Evolutionary conservation across 2,113 vertebrate species (phyloP).

Genomic region (Galemys pyrenaicus): DNA sequence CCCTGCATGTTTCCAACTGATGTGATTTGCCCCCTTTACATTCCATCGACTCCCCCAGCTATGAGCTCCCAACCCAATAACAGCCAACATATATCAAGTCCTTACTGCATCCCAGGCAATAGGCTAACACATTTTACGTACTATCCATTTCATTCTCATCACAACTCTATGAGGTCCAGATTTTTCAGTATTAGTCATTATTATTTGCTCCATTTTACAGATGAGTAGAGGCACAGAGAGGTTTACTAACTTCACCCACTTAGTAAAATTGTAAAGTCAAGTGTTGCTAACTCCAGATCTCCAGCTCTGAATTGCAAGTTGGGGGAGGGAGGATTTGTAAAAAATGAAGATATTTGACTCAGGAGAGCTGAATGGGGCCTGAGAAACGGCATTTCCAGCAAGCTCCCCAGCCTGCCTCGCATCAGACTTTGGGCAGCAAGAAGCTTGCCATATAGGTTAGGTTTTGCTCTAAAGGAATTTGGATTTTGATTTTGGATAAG

Average conservation of each 20-base stretch:
- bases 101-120: background rate
- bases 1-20: background rate
- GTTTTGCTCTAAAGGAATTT: background rate
- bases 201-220: background rate
- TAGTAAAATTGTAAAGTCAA: background rate
- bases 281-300: background rate
- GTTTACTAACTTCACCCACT: background rate
- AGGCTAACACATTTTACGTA: background rate
- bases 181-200: background rate
- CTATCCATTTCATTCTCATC: background rate
- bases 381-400: background rate
- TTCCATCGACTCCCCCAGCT: background rate
- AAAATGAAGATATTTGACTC: slow-evolving; percentile 2
- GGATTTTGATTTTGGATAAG: background rate
- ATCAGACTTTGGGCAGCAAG: background rate
- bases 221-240: background rate
- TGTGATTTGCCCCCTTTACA: background rate
- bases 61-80: background rate
- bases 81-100: background rate
- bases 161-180: background rate
- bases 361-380: background rate
- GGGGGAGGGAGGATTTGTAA: background rate
- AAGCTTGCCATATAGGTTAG: background rate
- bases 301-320: background rate
- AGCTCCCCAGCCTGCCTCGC: background rate